Evolutionary conservation across 2,888 invertebrate species (phyloP).

Genomic region (Oligia fasciuncula): DNA sequence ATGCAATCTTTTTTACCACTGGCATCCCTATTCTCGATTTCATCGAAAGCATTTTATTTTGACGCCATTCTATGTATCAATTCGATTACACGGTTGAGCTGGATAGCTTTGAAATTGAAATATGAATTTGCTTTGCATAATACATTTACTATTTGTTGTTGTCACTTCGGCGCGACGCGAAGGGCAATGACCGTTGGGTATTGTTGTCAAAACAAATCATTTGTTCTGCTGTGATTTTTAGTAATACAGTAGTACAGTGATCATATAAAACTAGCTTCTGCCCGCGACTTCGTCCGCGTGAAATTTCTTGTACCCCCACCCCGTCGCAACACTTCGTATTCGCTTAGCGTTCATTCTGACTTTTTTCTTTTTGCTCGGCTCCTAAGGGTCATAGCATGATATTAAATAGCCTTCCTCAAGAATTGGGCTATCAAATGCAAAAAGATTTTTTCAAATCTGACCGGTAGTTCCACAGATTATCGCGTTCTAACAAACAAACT

Average conservation of each 20-base stretch:
- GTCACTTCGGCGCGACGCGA: background rate
- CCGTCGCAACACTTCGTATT: no score
- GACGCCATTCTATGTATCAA: slow-evolving; percentile 33
- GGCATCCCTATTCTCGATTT: slow-evolving; percentile 27
- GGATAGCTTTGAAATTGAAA: slow-evolving; percentile 43
- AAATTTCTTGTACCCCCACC: no score
- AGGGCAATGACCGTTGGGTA: slow-evolving; percentile 1
- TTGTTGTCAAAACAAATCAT: background rate
- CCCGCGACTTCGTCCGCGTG: no score
- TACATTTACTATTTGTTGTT: slow-evolving; percentile 8
- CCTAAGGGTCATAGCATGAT: no score
- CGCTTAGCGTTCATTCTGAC: no score
- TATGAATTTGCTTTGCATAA: slow-evolving; percentile 46
- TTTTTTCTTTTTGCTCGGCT: no score
- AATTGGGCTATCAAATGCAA: no score
- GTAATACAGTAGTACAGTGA: background rate
- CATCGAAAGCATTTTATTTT: slow-evolving; percentile 40
- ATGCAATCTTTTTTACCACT: background rate
- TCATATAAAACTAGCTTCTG: no score
- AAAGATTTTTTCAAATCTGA: no score
- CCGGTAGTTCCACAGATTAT: no score
- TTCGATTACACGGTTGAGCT: slow-evolving; percentile 34
- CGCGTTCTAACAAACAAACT: no score
- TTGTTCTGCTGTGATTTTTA: background rate
- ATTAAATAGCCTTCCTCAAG: no score